Conservation (phyloP, 2,113 vertebrate species). For the Budorcas taxicolor region DNA sequence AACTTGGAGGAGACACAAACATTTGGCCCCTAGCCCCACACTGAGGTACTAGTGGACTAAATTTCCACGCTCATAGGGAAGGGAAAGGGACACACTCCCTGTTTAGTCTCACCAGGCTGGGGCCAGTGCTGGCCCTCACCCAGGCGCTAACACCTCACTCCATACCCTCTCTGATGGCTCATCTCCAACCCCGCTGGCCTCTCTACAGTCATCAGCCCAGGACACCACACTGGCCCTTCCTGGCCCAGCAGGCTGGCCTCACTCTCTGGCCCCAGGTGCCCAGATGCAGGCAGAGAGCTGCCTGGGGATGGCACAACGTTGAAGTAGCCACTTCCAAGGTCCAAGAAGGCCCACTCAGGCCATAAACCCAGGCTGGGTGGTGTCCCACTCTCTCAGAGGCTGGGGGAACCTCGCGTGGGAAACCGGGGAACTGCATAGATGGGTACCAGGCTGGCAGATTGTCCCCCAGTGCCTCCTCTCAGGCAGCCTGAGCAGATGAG, state of each 20-base stretch:
- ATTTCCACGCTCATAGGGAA: rapidly evolving
- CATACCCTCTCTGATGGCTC: neutral
- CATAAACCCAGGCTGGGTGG: neutral
- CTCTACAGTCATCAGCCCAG: neutral
- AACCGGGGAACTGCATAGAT: rapidly evolving
- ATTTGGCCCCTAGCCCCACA: rapidly evolving
- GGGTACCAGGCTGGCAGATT: neutral
- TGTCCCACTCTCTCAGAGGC: neutral
- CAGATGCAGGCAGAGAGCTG: neutral
- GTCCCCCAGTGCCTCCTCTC: neutral
- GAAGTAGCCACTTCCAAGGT: neutral
- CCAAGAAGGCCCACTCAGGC: neutral
- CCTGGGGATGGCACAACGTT: rapidly evolving
- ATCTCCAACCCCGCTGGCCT: neutral
- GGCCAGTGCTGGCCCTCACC: neutral
- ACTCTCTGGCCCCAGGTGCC: neutral
- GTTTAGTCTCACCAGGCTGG: neutral
- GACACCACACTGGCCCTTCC: neutral
- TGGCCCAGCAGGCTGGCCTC: neutral
- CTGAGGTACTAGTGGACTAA: neutral
- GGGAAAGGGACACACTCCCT: rapidly evolving
- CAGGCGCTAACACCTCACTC: neutral
- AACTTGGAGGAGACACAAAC: too few species aligned
- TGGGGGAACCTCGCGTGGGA: rapidly evolving
- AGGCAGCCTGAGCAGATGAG: slow-evolving; percentile 28